A percentile compares a stretch with the other conserved stretches of the same genome.
phyloP scores from a whole-genome alignment of 1,140 invertebrate species.

The Adoxophyes honmai region DNA sequence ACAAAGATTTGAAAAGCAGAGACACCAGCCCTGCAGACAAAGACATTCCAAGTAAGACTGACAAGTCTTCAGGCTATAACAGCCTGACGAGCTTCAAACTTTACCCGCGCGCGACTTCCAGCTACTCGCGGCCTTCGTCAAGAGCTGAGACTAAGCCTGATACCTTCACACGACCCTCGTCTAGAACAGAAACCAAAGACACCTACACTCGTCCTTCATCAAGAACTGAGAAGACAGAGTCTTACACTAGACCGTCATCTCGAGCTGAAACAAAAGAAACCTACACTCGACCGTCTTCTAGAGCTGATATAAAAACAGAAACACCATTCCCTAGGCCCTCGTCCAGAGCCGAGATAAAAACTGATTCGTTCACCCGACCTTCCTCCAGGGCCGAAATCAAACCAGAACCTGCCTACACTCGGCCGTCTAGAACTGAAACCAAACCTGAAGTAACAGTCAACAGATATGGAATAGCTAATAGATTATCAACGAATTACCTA shows the following conservation, averaged over 20 bases:
- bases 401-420: conserved; percentile 19
- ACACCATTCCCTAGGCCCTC: not conserved
- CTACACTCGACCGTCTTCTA: conserved; percentile 16
- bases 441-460: conserved; percentile 54
- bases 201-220: conserved; percentile 14
- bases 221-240: conserved; percentile 30
- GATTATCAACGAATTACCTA: conserved; percentile 56
- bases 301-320: conserved; percentile 28
- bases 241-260: conserved; percentile 7
- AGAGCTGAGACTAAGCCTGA: conserved; percentile 51
- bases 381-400: conserved; percentile 25
- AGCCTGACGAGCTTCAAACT: conserved; percentile 70
- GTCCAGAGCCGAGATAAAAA: conserved; percentile 26
- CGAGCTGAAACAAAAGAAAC: conserved; percentile 33
- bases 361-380: conserved; percentile 30
- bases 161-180: conserved; percentile 6
- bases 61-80: conserved; percentile 66
- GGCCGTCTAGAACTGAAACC: conserved; percentile 20
- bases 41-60: conserved; percentile 75
- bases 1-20: conserved; percentile 57
- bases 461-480: conserved; percentile 61
- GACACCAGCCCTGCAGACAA: conserved; percentile 62
- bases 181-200: conserved; percentile 34
- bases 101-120: conserved; percentile 56
- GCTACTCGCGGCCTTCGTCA: conserved; percentile 53